Conservation (phyloP, 2,888 invertebrate genomes). For the Agrotis ipsilon region DNA sequence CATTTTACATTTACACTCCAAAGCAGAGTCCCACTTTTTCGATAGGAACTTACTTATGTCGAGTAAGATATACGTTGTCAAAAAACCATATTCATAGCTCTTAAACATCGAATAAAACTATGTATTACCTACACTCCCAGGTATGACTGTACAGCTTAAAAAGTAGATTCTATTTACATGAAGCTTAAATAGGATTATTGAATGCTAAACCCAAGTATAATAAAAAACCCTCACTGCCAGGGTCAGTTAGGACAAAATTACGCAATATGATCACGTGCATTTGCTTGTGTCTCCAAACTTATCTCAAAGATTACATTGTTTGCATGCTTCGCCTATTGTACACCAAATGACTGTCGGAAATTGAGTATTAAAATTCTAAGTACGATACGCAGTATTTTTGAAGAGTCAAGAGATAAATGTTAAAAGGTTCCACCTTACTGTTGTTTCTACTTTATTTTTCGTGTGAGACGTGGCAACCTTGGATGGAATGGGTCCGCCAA, state of each 20-base stretch:
- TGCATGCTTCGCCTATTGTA: slow-evolving; percentile 81
- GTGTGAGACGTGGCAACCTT: too few relatives aligned
- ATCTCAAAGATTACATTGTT: slow-evolving; percentile 85
- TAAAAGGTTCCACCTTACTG: not conserved
- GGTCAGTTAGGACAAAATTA: slow-evolving; percentile 70
- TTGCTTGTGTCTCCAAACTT: slow-evolving; percentile 71
- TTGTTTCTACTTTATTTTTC: not conserved
- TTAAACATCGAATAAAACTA: not conserved
- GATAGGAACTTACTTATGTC: too few relatives aligned
- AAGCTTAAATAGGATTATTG: slow-evolving; percentile 18
- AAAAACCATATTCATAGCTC: not conserved
- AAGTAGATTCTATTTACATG: slow-evolving; percentile 13
- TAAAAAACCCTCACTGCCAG: slow-evolving; percentile 56
- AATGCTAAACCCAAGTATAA: not conserved
- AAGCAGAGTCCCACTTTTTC: too few relatives aligned
- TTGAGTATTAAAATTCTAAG: slow-evolving; percentile 64
- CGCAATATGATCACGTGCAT: slow-evolving; percentile 75
- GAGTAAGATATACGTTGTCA: not conserved
- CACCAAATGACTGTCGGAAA: slow-evolving; percentile 69
- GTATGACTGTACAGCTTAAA: not conserved
- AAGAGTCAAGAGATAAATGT: slow-evolving; percentile 17
- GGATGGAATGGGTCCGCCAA: too few relatives aligned
- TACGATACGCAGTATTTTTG: slow-evolving; percentile 27
- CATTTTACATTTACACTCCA: too few relatives aligned
- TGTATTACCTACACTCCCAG: not conserved